Base-by-base conservation (phyloP, 1,140 invertebrate genomes). In the Apis laboriosa region DNA sequence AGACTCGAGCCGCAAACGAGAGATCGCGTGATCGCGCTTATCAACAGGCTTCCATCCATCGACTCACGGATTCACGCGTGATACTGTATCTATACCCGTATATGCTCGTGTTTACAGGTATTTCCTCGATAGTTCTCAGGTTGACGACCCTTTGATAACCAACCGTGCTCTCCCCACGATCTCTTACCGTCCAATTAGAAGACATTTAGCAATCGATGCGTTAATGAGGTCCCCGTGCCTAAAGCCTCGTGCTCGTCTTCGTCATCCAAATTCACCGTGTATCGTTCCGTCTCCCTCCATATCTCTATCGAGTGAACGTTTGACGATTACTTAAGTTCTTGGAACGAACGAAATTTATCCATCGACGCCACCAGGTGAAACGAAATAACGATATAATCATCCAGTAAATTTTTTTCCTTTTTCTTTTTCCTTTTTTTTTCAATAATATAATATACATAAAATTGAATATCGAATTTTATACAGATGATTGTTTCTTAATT, bases 71-170 rank as follows among this genome's bases (percentile, higher is more conserved):
- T 24, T 34, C 13, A 11, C 56, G 15, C 17, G 8, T 21, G 49
- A 19, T 49, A 7, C 21, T 49, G 51, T 11, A 53, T 63, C 58
- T 55, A 15, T 21, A 68, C 43, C 66, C 15, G 66, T 24, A 15
- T 61, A 7, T 19, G 63, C 5, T 13, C 34, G 74, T 77, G 49
- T 82, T 82, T 82, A 82, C 67, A 79, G 76, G 67, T 68, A 75
- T 88, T 86, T 86, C 83, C 84, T 81, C 49, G 80, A 88, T 88
- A 84, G 61, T 56, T 53, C 76, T 64, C 83, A 85, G 88, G 88
- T 89, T 89, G 88, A 89, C 82, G 88, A 89, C 88, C 87, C 85
- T 89, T 89, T 87, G 85, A 89, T 89, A 89, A 89, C 85, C 80
- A 19, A 75, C 64, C 83, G 49, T 71, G 72, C 71, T 77, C 82